A percentile compares a stretch with the other conserved stretches of the same genome.
Conservation (phyloP, 2,113 vertebrate species). For the Lagopus leucura region DNA sequence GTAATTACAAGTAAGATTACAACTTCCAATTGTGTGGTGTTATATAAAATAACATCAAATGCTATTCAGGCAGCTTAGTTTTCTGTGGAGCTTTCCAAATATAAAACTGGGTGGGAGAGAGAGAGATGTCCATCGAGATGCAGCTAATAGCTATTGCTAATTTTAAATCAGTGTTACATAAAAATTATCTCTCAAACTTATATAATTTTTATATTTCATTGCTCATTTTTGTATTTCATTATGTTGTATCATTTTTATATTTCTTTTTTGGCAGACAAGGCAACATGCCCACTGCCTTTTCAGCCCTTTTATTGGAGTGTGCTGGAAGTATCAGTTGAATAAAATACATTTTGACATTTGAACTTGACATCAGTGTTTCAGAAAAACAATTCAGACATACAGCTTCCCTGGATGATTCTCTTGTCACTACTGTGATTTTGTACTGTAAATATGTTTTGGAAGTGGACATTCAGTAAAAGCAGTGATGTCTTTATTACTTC, state of each 20-base stretch:
- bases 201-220: slow-evolving; percentile 40
- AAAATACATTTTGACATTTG: slow-evolving; percentile 73
- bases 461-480: slow-evolving; percentile 24
- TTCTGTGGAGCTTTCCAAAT: slow-evolving; percentile 39
- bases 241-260: background rate
- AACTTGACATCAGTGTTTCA: slow-evolving; percentile 69
- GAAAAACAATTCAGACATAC: slow-evolving; percentile 45
- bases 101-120: background rate
- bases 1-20: background rate
- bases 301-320: slow-evolving; percentile 57
- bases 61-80: background rate
- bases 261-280: slow-evolving; percentile 41
- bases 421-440: background rate
- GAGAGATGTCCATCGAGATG: slow-evolving; percentile 25
- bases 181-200: slow-evolving; percentile 52
- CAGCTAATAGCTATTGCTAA: slow-evolving; percentile 55
- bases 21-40: slow-evolving; percentile 17
- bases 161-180: slow-evolving; percentile 51
- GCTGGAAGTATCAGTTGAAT: slow-evolving; percentile 49
- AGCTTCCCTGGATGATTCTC: slow-evolving; percentile 35
- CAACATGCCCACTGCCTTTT: slow-evolving; percentile 54
- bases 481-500: slow-evolving; percentile 5
- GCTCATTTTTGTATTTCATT: no score
- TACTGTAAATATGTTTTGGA: slow-evolving; percentile 51
- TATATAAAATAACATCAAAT: slow-evolving; percentile 25